Base-by-base conservation (phyloP, 2,113 vertebrate species). In the Gymnorhina tibicen region DNA sequence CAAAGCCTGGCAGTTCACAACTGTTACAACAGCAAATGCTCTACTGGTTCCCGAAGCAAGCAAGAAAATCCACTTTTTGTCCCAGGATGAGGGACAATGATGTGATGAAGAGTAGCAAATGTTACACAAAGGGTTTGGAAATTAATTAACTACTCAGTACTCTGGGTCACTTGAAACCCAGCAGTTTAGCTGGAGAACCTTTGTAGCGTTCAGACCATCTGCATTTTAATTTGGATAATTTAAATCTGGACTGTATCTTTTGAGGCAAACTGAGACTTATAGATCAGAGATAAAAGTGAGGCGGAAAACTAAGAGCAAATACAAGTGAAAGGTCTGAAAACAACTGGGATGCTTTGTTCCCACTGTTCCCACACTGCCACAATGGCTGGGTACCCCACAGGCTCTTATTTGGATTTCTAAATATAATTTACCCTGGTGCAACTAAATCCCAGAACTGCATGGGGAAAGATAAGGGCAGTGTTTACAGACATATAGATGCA, bases 351-450 rank as follows among this genome's bases (percentile, higher is more conserved):
- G 1, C 49, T 94, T 79, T 73, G 37, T 82, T 95, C 59, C 63
- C 58, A 85, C 26, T 0, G 0, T 89, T 95, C 87, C 74, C 91
- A 94, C 81, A 78, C 67, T 82, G 39, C 62, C 58, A 52, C 47
- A 58, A 73, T 0, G 10, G 8, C 44, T 0, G 37, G 50, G 67
- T 89, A 77, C 85, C 85, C 75, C 63, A 67, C 32, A 47, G 53
- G 24, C 63, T 82, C 41, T 87, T 87, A 56, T 62, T 89, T 89
- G 53, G 21, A 55, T 91, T 95, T 95, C 93, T 87, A 96, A 91
- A 83, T 87, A 92, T 80, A 95, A 39, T 6, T 69, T 82, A 22
- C 23, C 41, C 70, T 55, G 62, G 33, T 87, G 84, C 80, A 91
- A 46, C 66, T 89, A 79, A 86, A 91, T 94, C 70, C 66, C 89